These are phyloP conservation scores for Silurus aristotelis DNA, from an alignment of 2,797 vertebrate species.

Conservation along the genomic window DNA sequence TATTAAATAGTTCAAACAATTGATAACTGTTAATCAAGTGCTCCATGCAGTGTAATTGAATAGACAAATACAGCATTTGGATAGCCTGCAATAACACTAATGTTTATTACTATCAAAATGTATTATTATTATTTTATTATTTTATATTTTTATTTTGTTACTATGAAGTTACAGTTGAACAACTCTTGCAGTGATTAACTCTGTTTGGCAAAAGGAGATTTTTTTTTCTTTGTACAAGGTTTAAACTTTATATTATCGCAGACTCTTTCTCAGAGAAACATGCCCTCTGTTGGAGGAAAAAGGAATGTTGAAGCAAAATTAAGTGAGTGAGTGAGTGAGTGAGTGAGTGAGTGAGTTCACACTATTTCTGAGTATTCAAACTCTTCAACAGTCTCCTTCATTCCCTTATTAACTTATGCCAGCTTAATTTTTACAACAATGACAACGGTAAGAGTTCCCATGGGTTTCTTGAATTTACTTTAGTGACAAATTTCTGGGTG, in stretches of 20 bases:
- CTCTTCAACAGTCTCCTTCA: not conserved
- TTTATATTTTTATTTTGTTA: no score
- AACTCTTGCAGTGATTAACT: not conserved
- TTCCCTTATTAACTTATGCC: not conserved
- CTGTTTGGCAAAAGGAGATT: not conserved
- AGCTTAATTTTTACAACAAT: not conserved
- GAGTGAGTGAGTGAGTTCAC: no score
- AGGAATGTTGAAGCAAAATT: not conserved
- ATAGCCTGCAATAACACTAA: not conserved
- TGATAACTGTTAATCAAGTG: not conserved
- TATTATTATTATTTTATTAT: no score
- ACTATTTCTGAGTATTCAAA: not conserved
- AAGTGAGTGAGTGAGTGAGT: no score
- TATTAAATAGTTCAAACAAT: not conserved
- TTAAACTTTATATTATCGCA: not conserved
- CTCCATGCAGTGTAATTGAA: not conserved
- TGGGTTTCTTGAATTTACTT: not conserved
- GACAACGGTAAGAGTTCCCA: not conserved
- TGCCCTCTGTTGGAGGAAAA: not conserved
- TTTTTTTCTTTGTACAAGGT: not conserved
- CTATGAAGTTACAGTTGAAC: no score
- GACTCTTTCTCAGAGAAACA: not conserved
- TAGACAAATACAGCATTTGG: not conserved
- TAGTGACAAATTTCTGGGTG: not conserved
- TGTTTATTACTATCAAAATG: not conserved